Percentiles rank a stretch among this genome's conserved stretches.
Conservation (phyloP, 2,797 vertebrate genomes). For the Lepus oiostolus region DNA sequence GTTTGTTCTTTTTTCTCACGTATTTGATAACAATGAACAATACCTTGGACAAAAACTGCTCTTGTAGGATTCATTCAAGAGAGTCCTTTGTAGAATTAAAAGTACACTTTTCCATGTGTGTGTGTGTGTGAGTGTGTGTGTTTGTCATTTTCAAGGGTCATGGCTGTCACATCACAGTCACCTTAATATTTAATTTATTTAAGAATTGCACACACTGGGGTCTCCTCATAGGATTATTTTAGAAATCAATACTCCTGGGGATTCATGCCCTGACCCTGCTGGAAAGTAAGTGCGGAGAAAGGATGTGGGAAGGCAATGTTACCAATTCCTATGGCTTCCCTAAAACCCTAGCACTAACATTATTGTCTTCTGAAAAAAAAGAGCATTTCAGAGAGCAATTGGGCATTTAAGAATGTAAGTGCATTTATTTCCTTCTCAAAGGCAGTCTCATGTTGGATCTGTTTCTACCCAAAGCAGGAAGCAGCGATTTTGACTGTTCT, state of each 20-base stretch:
- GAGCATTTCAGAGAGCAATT: neutral
- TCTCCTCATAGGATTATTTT: neutral
- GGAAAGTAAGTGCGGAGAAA: neutral
- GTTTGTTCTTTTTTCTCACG: neutral
- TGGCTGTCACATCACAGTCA: neutral
- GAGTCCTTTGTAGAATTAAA: neutral
- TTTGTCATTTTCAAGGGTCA: neutral
- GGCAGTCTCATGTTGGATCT: neutral
- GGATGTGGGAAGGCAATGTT: neutral
- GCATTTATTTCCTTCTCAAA: neutral
- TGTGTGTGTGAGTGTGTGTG: neutral
- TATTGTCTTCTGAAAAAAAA: constrained; percentile 7
- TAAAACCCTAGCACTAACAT: neutral
- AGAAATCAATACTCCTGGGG: neutral
- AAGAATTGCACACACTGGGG: neutral
- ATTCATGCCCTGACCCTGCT: neutral
- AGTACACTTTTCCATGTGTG: neutral
- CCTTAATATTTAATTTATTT: constrained; percentile 11
- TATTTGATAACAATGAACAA: neutral
- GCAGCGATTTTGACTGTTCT: neutral
- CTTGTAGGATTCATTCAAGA: neutral
- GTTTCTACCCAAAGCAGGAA: neutral
- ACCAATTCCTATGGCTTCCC: neutral
- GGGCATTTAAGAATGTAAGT: neutral
- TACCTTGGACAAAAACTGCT: neutral